Evolutionary conservation across 2,888 invertebrate genomes (phyloP).

Genomic region (Drosophila subquinaria): DNA sequence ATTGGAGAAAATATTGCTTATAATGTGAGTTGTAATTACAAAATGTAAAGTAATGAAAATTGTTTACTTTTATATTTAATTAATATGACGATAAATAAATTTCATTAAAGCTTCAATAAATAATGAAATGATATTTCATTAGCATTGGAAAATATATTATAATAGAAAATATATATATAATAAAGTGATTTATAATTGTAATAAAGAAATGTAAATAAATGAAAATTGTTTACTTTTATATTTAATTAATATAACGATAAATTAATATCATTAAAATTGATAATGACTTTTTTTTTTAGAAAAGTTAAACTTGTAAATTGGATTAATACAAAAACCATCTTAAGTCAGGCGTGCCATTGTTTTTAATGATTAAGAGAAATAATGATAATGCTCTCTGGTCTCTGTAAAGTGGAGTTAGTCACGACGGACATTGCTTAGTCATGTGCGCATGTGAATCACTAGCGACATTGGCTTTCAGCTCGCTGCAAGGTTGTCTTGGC

Average conservation of each 20-base stretch:
- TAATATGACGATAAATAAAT: too few relatives aligned
- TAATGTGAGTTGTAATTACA: too few relatives aligned
- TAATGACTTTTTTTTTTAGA: background rate
- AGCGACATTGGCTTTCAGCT: constrained; percentile 42
- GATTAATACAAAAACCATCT: too few relatives aligned
- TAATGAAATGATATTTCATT: background rate
- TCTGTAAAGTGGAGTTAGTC: constrained; percentile 45
- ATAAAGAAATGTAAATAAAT: too few relatives aligned
- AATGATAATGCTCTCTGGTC: background rate
- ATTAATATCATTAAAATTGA: background rate
- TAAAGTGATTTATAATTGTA: too few relatives aligned
- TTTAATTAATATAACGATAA: too few relatives aligned
- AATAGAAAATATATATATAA: too few relatives aligned
- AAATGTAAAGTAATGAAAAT: too few relatives aligned
- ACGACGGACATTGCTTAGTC: constrained; percentile 42
- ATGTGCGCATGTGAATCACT: constrained; percentile 54
- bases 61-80: too few relatives aligned
- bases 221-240: too few relatives aligned
- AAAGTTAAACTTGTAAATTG: background rate
- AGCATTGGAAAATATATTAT: too few relatives aligned
- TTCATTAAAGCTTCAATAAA: background rate
- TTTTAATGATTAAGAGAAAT: background rate
- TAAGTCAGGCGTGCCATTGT: background rate
- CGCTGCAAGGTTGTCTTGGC: constrained; percentile 42
- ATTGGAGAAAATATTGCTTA: too few relatives aligned